Percentiles rank a stretch among this genome's conserved stretches.
Evolutionary conservation across 1,140 invertebrate genomes (phyloP).

Genomic region (Drosophila saltans): DNA sequence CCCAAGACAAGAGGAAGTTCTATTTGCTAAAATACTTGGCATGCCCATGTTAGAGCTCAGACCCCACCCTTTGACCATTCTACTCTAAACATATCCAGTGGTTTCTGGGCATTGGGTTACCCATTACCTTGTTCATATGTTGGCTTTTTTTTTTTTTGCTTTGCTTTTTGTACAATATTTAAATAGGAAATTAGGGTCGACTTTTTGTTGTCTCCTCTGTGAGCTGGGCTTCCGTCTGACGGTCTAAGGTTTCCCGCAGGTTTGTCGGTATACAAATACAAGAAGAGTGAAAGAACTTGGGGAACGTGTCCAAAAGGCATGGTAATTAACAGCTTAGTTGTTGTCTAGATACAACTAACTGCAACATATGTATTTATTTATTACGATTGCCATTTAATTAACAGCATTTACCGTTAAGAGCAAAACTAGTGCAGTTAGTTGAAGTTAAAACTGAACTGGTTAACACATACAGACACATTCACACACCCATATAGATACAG

Average conservation of each 20-base stretch:
- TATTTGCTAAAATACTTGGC: slow-evolving; percentile 55
- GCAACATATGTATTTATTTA: slow-evolving; percentile 44
- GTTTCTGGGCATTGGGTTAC: slow-evolving; percentile 48
- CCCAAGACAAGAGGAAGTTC: slow-evolving; percentile 32
- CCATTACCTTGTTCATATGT: slow-evolving; percentile 32
- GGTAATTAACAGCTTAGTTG: slow-evolving; percentile 55
- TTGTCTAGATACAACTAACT: slow-evolving; percentile 18
- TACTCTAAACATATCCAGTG: slow-evolving; percentile 20
- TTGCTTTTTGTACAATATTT: slow-evolving; percentile 51
- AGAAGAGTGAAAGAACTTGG: background rate
- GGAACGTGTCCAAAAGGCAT: slow-evolving; percentile 27
- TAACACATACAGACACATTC: slow-evolving; percentile 19
- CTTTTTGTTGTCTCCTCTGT: slow-evolving; percentile 35
- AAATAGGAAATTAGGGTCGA: slow-evolving; percentile 67
- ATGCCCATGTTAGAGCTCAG: slow-evolving; percentile 18
- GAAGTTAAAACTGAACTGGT: slow-evolving; percentile 2
- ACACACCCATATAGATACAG: background rate
- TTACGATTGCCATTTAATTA: slow-evolving; percentile 40
- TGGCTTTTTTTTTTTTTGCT: slow-evolving; percentile 29
- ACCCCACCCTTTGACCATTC: background rate
- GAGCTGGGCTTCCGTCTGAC: slow-evolving; percentile 42
- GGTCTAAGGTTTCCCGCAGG: slow-evolving; percentile 56
- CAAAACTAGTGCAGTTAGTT: slow-evolving; percentile 44
- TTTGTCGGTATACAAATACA: slow-evolving; percentile 14
- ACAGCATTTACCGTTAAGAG: slow-evolving; percentile 54